These are phyloP conservation scores for Rhodophaea formosa DNA, from an alignment of 2,888 invertebrate genomes.

Conservation along the genomic window DNA sequence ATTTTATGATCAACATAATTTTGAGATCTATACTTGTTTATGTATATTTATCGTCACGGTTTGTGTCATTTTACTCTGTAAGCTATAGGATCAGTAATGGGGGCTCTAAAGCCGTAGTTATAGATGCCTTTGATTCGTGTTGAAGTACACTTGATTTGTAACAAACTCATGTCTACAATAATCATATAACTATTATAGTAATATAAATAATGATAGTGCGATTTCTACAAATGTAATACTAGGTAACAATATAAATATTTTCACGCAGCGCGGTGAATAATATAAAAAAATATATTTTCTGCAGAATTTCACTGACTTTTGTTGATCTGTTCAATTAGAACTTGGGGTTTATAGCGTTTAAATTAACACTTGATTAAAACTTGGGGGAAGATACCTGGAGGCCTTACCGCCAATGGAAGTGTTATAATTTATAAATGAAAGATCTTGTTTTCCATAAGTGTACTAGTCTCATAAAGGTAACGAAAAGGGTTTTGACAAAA, in stretches of 20 bases:
- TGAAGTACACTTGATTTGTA: constrained; percentile 43
- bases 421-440: too few species aligned
- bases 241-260: constrained; percentile 9
- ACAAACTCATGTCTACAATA: constrained; percentile 38
- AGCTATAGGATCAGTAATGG: constrained; percentile 50
- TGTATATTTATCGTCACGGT: constrained; percentile 50
- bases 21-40: constrained; percentile 67
- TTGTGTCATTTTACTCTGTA: constrained; percentile 60
- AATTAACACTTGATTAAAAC: too few species aligned
- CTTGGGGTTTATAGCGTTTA: too few species aligned
- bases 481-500: background rate
- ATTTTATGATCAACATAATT: constrained; percentile 60
- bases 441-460: too few species aligned
- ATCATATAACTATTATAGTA: constrained; percentile 39
- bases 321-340: too few species aligned
- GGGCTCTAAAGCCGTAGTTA: constrained; percentile 44
- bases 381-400: too few species aligned
- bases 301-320: too few species aligned
- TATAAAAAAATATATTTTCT: too few species aligned
- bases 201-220: constrained; percentile 31
- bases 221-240: constrained; percentile 31
- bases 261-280: background rate
- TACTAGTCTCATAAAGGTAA: too few species aligned
- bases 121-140: constrained; percentile 38
- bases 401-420: too few species aligned